A percentile compares a stretch with the other conserved stretches of the same genome.
phyloP scores from a whole-genome alignment of 2,888 invertebrate genomes.

The Zygaena filipendulae region DNA sequence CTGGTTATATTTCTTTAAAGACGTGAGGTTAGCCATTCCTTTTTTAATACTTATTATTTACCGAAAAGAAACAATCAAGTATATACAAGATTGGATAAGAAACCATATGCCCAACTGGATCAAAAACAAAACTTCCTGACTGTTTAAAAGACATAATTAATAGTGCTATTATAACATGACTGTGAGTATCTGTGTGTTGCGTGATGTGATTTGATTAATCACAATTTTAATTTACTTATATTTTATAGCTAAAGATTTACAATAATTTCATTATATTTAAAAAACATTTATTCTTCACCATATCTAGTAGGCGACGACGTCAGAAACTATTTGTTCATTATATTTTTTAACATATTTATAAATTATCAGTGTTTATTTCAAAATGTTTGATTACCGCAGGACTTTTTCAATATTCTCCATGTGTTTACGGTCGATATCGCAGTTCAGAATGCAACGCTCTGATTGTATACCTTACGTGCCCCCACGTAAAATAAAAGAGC shows the following conservation, averaged over 20 bases:
- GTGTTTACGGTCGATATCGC: constrained; percentile 36
- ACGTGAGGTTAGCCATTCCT: constrained; percentile 83
- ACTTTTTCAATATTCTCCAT: constrained; percentile 17
- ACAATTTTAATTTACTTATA: not conserved
- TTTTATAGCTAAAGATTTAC: too few relatives aligned
- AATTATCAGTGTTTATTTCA: constrained; percentile 2
- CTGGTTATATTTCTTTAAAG: constrained; percentile 85
- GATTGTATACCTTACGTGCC: constrained; percentile 35
- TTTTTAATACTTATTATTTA: constrained; percentile 81
- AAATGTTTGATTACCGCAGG: constrained; percentile 28
- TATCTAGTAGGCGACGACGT: constrained; percentile 44
- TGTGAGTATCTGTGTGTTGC: constrained; percentile 52
- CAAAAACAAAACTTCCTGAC: constrained; percentile 57
- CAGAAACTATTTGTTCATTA: not conserved
- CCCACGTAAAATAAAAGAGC: constrained; percentile 30
- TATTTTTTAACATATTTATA: constrained; percentile 3
- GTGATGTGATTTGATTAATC: constrained; percentile 35
- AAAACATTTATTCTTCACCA: constrained; percentile 22
- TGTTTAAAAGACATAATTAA: constrained; percentile 46
- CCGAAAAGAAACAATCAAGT: constrained; percentile 77
- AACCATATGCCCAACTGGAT: constrained; percentile 49
- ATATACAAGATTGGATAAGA: constrained; percentile 69
- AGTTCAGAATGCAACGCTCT: constrained; percentile 35
- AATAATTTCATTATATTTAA: constrained; percentile 3
- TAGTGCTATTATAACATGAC: constrained; percentile 38